Base-by-base conservation (phyloP, 1,140 invertebrate species). In the Grapholita molesta region DNA sequence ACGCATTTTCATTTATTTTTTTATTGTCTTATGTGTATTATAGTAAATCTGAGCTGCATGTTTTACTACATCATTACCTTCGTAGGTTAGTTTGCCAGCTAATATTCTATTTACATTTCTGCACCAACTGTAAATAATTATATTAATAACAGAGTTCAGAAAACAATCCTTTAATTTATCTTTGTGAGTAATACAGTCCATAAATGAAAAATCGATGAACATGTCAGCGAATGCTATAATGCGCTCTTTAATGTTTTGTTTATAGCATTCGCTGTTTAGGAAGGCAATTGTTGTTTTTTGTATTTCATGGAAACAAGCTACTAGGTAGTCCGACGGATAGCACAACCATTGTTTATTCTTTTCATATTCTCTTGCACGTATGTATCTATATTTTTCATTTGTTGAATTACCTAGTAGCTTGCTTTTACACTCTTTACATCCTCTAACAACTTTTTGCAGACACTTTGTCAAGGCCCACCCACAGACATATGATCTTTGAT, bases 101-200 rank as follows among this genome's bases (percentile, higher is more conserved):
- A 76, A 73, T 65, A 73, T 76, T 64, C 69, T 12, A 38, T 76
- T 76, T 2, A 76, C 15, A 1, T 18, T 38, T 6, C 69, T 35
- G 57, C 68, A 74, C 71, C 73, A 77, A 71, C 76, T 77, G 42
- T 71, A 73, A 53, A 74, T 70, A 3, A 75, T 7, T 25, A 77
- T 32, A 67, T 76, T 71, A n/a, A 73, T 66, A n/a, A 68, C 42
- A 0, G 42, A 42, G 11, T 73, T 38, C 2, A 38, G 8, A 57
- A 77, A 75, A 53, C 32, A 75, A 9, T 64, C 15, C 52, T 70
- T 74, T 23, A 77, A 66, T 11, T 70, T 64, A 23, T 57, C 42
- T 65, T 77, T 73, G 68, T 75, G 68, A 11, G 6, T 52, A 3
- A 12, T n/a, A 52, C 73, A 75, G 9, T 68, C 28, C 3, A 30